Evolutionary conservation across 2,113 vertebrate species (phyloP).

Genomic region (Phylloscopus trochilus): DNA sequence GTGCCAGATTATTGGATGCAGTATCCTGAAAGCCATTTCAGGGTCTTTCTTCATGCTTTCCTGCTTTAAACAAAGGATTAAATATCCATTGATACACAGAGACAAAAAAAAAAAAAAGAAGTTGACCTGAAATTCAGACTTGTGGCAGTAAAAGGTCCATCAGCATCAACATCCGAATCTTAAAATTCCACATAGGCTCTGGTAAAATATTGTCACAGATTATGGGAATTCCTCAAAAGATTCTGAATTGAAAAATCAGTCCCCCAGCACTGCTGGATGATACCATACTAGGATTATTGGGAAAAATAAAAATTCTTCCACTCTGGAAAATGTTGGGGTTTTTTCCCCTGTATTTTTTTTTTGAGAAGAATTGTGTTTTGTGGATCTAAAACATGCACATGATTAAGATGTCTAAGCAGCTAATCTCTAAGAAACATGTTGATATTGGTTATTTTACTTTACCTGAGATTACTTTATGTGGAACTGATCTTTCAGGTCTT

Average conservation of each 20-base stretch:
- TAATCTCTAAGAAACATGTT: background rate
- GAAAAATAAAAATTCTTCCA: background rate
- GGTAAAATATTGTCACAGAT: background rate
- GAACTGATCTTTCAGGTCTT: background rate
- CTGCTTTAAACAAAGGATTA: background rate
- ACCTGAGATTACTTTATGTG: background rate
- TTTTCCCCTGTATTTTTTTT: accelerated
- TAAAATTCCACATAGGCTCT: background rate
- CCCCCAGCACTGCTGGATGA: background rate
- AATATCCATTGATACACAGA: background rate
- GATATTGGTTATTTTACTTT: background rate
- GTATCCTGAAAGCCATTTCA: background rate
- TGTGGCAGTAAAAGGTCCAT: background rate
- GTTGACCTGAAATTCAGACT: background rate
- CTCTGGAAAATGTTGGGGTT: background rate
- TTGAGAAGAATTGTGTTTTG: background rate
- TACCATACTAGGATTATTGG: background rate
- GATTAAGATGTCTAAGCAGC: background rate
- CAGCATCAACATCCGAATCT: background rate
- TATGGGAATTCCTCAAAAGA: background rate
- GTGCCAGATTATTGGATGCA: background rate
- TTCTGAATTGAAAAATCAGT: background rate
- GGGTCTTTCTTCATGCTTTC: background rate
- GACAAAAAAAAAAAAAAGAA: background rate
- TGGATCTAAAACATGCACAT: background rate